These are phyloP conservation scores for Grantiella picta DNA, from an alignment of 2,113 vertebrate genomes.

Conservation along the genomic window DNA sequence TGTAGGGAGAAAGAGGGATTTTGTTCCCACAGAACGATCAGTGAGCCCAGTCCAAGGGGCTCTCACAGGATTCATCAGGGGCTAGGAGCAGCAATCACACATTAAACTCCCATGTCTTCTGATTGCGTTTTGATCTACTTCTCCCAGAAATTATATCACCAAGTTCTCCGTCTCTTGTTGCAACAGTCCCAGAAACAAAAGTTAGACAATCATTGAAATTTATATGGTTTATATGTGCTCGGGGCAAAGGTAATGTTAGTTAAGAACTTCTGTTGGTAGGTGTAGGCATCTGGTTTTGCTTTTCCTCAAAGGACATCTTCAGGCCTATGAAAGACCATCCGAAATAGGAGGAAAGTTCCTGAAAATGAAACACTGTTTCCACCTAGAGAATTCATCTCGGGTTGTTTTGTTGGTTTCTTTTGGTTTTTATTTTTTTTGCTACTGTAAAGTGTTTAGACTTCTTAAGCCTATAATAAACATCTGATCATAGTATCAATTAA, in stretches of 20 bases:
- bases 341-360: background rate
- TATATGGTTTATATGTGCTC: background rate
- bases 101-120: background rate
- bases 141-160: background rate
- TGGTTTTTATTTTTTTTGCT: background rate
- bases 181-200: background rate
- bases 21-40: background rate
- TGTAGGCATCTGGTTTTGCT: background rate
- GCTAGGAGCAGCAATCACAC: background rate
- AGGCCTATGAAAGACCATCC: background rate
- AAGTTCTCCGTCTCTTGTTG: background rate
- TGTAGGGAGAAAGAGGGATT: background rate
- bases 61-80: background rate
- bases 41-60: background rate
- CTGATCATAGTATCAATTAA: background rate
- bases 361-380: background rate
- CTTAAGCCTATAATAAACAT: background rate
- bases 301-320: background rate
- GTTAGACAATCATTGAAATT: background rate
- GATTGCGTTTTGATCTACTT: background rate
- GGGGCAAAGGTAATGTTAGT: background rate
- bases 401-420: too few species aligned
- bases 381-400: background rate
- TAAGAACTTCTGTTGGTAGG: background rate
- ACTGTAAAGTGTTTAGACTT: background rate